Base-by-base conservation (phyloP, 2,113 vertebrate species). In the Recurvirostra avosetta region DNA sequence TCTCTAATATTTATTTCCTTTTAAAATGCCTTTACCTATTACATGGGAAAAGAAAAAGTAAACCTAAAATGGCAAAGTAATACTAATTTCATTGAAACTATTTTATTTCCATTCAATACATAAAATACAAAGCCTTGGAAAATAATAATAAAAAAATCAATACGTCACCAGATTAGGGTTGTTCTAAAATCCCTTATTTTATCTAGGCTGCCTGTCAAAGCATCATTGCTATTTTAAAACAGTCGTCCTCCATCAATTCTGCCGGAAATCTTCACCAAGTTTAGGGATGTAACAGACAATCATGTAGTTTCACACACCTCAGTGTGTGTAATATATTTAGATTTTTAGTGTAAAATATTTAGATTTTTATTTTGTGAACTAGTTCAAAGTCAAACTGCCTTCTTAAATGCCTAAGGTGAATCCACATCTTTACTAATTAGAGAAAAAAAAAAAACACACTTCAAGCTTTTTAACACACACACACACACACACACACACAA, bases 371-470 rank as follows among this genome's bases (percentile, higher is more conserved):
- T 72, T 68, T 61, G 11, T 40, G 56, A 74, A 4, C 29, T 45
- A 41, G 11, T 67, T 74, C n/a, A 53, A 86, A 86, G 45, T 70
- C 65, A 78, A 72, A 61, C 15, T 58, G 5, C 14, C 34, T 32
- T 93, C 38, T 74, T n/a, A 68, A 38, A 62, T 27, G 9, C 8
- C n/a, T n/a, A 14, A 92, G 26, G 29, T 38, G 52, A 50, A 26
- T 22, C 8, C 32, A 36, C 4, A 53, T 45, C 23, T 87, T 87
- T 20, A 74, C 11, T 36, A 78, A 81, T 29, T 7, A 20, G 12
- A 78, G 6, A 4, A 21, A 41, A 68, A 62, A 67, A 1, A 0
- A 1, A 0, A 1, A 7, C 29, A 30, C 6, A 21, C 5, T 41
- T 73, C 27, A 36, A 53, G 20, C 8, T 29, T 65, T 68, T 52